Evolutionary conservation across 2,888 invertebrate species (phyloP), one percentile per base, ranked within the genome.

Genomic region (Papilio elwesi): DNA sequence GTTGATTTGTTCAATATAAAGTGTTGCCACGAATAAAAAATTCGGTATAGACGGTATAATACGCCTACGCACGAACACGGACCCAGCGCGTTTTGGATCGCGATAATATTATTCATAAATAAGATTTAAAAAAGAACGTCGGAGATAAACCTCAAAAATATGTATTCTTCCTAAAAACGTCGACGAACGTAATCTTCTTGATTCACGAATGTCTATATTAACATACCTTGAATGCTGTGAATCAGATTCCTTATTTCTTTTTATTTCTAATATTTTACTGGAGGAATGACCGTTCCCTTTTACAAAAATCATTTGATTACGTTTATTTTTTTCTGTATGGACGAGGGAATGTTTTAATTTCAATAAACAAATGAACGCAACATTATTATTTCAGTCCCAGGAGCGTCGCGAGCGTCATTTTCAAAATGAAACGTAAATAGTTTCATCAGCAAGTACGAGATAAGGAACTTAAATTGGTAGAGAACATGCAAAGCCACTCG

Each of bases 391-490:
- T 15, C 13, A 64, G 43, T 16, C 63, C 63, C 63, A 11, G 15
- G 63, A 16, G 64, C 43, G 16, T 8, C 11, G 6, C 51, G 64
- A 16, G 48, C 48, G 64, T 64, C 48, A 64, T 64, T 63, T 63
- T 63, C 63, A 63, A 63, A 59, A 63, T 63, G 63, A 63, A 63
- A 64, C 64, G 7, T 16, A 64, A 64, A 64, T 64, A 64, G 64
- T 64, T 64, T 64, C 48, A 49, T 64, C 26, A 64, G 48, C 12
- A 64, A 64, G 64, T 64, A 48, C 64, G 48, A 64, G 64, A 64
- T 64, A 64, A 64, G 64, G 64, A 64, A 64, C 64, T 64, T 48
- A 48, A 64, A 64, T 49, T 64, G 64, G 11, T 12, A 64, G 48
- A 49, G 48, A 26, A 64, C 64, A 64, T 64, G 64, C 64, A 64